Evolutionary conservation across 2,888 invertebrate genomes (phyloP), one percentile per base, ranked within the genome.

Genomic region (Meliscaeva auricollis): DNA sequence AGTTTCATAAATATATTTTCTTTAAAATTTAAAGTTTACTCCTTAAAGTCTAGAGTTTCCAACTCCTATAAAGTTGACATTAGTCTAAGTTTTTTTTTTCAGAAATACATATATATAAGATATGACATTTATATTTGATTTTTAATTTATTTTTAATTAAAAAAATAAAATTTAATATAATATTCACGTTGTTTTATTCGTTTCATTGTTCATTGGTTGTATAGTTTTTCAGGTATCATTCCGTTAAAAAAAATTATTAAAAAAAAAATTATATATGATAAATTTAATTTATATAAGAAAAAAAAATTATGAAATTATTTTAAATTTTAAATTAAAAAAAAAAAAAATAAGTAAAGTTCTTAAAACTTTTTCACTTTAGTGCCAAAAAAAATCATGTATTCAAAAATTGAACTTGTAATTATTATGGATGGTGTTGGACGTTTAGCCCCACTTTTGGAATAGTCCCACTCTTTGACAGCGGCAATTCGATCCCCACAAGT

Each of bases 391-490:
- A n/a, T n/a, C n/a, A n/a, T n/a, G n/a, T 15, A 52, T 30, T 30
- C 30, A 5, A 54, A 30, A 15, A 54, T 0, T 6, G 0, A 13
- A 35, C n/a, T n/a, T n/a, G 2, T 35, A n/a, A 9, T n/a, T n/a
- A n/a, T n/a, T n/a, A n/a, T n/a, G 1, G 6, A 17, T 32, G 56
- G 6, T 20, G 4, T 9, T 17, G 20, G 20, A 22, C 30, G 60
- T 15, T 88, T 87, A 87, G 38, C 88, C 87, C 88, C 88, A 88
- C 56, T 88, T 88, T 48, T 88, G 88, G 58, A 88, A 88, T 0
- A 88, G 76, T 13, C 88, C 88, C 17, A 87, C 56, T 5, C 88
- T 79, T 38, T 88, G 88, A 41, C 88, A 88, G 3, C 88, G 85
- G 17, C 88, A 88, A 50, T 88, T 88, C 9, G 78, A 80, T 9